Base-by-base conservation (phyloP, 2,797 vertebrate genomes). In the Sebastes miniatus region DNA sequence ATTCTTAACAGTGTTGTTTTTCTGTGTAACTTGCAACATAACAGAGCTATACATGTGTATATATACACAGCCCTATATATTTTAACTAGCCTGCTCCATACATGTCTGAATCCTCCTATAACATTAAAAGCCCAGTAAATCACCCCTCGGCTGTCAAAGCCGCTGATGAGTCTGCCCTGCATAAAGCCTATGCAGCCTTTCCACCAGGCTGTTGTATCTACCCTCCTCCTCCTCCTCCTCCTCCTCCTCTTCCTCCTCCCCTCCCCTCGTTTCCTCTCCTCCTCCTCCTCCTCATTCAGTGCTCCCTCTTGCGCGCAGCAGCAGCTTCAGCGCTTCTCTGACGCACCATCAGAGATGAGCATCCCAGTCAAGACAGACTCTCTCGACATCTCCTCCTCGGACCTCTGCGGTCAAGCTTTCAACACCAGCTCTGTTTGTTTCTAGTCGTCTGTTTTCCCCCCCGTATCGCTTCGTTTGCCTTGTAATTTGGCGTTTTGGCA, bases 331-430 rank as follows among this genome's bases (percentile, higher is more conserved):
- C 93, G 89, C 92, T 90, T 89, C 87, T 93, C 94, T 95, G 93
- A 94, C 91, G 95, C 95, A 94, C 90, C 93, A 81, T 87, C 88
- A 65, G 86, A 86, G 90, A 92, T 88, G 90, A 92, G 92, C 92
- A 91, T 91, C 90, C 91, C 89, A 72, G 88, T 91, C 93, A 87
- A 31, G 90, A 86, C 78, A 83, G 69, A 86, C 88, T 77, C 87
- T 90, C 62, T 85, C 89, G 73, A 88, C 86, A 85, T 88, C 86
- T 88, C 73, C 69, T 62, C 68, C 65, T 76, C 80, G 87, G 87
- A 92, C 88, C 90, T 83, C 81, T 87, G 80, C 89, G 73, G 81
- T 83, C 84, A 83, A 72, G 84, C 85, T 79, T 71, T 76, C 47
- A 63, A 11, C 77, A 74, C 67, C 64, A 57, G 5, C 73, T 68